Evolutionary conservation across 23 tunicate genomes (phyloP), one percentile per base, ranked within the genome.

Genomic region (Botrylloides violaceus): DNA sequence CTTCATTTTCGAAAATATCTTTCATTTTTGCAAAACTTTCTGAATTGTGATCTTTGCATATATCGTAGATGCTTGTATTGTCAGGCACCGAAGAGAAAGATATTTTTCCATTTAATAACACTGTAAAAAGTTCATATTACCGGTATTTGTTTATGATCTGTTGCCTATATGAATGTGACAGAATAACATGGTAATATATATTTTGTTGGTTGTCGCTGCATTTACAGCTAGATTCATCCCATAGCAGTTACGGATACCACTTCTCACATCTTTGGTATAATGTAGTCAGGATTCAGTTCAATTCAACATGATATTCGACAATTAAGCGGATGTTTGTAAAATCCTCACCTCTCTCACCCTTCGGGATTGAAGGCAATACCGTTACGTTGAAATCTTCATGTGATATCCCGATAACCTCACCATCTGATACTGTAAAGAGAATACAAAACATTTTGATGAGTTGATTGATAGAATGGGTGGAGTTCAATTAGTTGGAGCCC

Each of bases 271-370:
- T n/a, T n/a, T n/a, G n/a, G n/a, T n/a, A n/a, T n/a, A n/a, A n/a
- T n/a, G n/a, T n/a, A n/a, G n/a, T n/a, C n/a, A n/a, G n/a, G n/a
- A n/a, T n/a, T n/a, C n/a, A n/a, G n/a, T n/a, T n/a, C n/a, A n/a
- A n/a, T n/a, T n/a, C n/a, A n/a, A n/a, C n/a, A n/a, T n/a, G n/a
- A n/a, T n/a, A n/a, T n/a, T n/a, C n/a, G n/a, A n/a, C n/a, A n/a
- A n/a, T n/a, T n/a, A n/a, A n/a, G n/a, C n/a, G n/a, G n/a, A n/a
- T n/a, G n/a, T n/a, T n/a, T n/a, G n/a, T n/a, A n/a, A n/a, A n/a
- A n/a, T n/a, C 70, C 9, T 35, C 9, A 34, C 84, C 37, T 37
- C 48, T 60, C 4, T 23, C 77, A 31, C 59, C 77, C 56, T 70
- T 9, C 24, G 65, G 43, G 19, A 71, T 26, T 25, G 61, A 57